These are phyloP conservation scores for Cololabis saira DNA, from an alignment of 2,113 vertebrate genomes.

Conservation along the genomic window DNA sequence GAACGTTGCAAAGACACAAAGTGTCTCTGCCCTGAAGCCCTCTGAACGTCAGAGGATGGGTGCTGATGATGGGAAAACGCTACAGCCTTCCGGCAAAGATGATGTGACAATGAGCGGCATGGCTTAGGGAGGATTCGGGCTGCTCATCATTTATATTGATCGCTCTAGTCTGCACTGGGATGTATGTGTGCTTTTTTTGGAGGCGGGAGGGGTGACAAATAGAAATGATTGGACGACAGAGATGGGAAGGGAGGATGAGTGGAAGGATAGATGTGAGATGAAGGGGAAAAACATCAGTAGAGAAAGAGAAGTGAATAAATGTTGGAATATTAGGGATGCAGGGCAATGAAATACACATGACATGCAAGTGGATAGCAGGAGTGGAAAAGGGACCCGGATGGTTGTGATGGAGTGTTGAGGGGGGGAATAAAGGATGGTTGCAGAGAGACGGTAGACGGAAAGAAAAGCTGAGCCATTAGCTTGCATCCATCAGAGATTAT, in stretches of 20 bases:
- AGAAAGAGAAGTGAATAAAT: not conserved
- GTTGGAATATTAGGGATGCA: not conserved
- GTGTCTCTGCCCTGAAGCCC: conserved; percentile 15
- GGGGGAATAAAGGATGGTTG: conserved; percentile 18
- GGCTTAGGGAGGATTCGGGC: conserved; percentile 15
- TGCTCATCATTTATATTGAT: conserved; percentile 53
- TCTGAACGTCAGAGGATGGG: conserved; percentile 27
- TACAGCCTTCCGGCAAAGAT: conserved; percentile 39
- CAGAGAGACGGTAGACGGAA: conserved; percentile 28
- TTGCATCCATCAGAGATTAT: conserved; percentile 34
- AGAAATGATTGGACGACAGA: too few relatives aligned
- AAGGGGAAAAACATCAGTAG: not conserved
- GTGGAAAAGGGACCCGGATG: not conserved
- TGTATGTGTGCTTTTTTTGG: too few relatives aligned
- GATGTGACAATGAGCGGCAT: conserved; percentile 57
- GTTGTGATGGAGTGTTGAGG: not conserved
- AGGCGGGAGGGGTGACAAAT: conserved; percentile 1
- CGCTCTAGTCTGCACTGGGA: not conserved
- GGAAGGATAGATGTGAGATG: not conserved
- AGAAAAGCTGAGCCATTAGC: conserved; percentile 39
- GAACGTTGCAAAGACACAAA: conserved; percentile 45
- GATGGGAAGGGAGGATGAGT: conserved; percentile 7
- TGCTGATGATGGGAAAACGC: conserved; percentile 18
- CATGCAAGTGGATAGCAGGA: conserved; percentile 1
- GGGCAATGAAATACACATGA: conserved; percentile 20